phyloP scores from a whole-genome alignment of 2,888 invertebrate genomes.

The Allophyes oxyacanthae region DNA sequence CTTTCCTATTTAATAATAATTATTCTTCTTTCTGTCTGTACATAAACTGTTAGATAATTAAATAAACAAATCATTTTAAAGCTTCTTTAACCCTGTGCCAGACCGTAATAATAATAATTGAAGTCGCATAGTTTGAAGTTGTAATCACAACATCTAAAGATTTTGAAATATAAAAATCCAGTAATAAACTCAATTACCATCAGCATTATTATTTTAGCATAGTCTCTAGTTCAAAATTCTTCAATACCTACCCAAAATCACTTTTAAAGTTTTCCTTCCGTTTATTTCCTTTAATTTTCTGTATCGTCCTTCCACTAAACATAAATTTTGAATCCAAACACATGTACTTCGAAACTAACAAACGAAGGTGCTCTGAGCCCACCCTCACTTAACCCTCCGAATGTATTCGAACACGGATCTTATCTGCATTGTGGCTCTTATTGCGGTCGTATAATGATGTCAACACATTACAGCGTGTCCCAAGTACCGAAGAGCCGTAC shows the following conservation, averaged over 20 bases:
- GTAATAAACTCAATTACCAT: too few species aligned
- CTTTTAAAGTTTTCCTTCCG: slow-evolving; percentile 2
- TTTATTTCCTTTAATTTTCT: slow-evolving; percentile 5
- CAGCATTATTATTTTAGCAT: too few species aligned
- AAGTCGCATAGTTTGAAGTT: too few species aligned
- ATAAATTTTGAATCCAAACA: slow-evolving; percentile 42
- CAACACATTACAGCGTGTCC: slow-evolving; percentile 75
- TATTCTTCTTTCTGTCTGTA: too few species aligned
- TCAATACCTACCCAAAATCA: slow-evolving; percentile 1
- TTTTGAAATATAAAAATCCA: too few species aligned
- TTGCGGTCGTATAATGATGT: slow-evolving; percentile 79
- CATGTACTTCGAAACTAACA: slow-evolving; percentile 50
- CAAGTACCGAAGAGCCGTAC: slow-evolving; percentile 49
- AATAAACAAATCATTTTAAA: too few species aligned
- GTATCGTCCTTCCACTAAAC: slow-evolving; percentile 11
- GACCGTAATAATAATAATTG: too few species aligned
- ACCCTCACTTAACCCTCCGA: slow-evolving; percentile 64
- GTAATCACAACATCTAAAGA: too few species aligned
- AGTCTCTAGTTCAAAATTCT: too few species aligned
- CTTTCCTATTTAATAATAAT: too few species aligned
- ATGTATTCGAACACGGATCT: slow-evolving; percentile 72
- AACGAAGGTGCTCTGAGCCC: slow-evolving; percentile 55
- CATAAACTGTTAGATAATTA: too few species aligned
- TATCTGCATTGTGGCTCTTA: slow-evolving; percentile 81
- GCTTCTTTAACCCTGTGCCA: too few species aligned